phyloP scores from a whole-genome alignment of 2,797 vertebrate genomes.

The Dicrostonyx torquatus region DNA sequence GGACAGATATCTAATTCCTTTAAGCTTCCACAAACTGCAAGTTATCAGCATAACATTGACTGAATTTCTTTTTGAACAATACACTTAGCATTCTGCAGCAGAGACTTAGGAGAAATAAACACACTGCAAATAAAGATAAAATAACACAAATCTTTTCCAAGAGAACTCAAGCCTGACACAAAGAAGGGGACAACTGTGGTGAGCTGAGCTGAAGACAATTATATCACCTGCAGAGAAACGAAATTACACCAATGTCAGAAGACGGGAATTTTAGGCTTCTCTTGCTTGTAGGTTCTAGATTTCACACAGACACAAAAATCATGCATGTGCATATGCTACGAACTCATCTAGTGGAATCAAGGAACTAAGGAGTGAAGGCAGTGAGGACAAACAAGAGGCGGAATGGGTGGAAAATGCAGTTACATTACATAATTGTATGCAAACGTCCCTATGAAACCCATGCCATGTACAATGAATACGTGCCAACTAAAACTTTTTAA shows the following conservation, averaged over 20 bases:
- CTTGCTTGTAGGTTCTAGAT: background rate
- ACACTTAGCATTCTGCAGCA: background rate
- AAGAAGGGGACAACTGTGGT: background rate
- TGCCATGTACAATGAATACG: background rate
- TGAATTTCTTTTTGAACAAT: background rate
- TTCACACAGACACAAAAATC: background rate
- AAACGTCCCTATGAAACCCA: background rate
- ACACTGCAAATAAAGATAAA: background rate
- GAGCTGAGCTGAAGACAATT: background rate
- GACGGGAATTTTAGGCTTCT: background rate
- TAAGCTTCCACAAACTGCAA: slow-evolving; percentile 10
- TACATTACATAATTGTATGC: too few species aligned
- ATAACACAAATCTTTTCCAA: background rate
- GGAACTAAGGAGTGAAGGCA: background rate
- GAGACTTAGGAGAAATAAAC: background rate
- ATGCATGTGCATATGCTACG: background rate
- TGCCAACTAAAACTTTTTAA: background rate
- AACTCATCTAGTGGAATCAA: background rate
- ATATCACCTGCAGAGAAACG: background rate
- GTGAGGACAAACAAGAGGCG: background rate
- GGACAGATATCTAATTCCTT: background rate
- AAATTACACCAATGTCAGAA: background rate
- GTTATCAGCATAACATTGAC: background rate
- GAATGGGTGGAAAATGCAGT: background rate
- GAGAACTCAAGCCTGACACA: background rate